Conservation (phyloP, 2,888 invertebrate species). For the Dynastes grantii region DNA sequence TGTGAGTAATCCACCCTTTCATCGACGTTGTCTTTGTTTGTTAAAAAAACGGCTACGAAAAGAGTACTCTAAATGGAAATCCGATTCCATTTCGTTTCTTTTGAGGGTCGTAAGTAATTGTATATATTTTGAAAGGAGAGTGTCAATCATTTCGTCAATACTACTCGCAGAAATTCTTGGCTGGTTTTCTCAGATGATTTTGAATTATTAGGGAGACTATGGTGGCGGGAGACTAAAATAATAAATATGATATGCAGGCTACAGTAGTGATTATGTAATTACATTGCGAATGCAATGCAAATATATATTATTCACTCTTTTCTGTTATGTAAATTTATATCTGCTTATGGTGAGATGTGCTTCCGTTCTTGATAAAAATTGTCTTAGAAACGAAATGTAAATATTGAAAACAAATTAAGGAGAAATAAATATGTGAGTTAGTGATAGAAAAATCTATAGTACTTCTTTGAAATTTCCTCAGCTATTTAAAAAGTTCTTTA, state of each 20-base stretch:
- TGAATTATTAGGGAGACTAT: not conserved
- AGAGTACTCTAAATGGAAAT: not conserved
- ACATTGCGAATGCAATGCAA: not conserved
- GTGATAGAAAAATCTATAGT: not conserved
- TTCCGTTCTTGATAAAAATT: constrained; percentile 52
- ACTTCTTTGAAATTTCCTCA: not conserved
- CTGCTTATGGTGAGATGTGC: constrained; percentile 65
- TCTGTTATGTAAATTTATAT: not conserved
- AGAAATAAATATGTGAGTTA: not conserved
- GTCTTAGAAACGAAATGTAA: constrained; percentile 11
- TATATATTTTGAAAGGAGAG: not conserved
- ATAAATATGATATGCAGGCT: not conserved
- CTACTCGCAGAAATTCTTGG: not conserved
- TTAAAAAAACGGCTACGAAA: not conserved
- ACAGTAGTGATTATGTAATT: not conserved
- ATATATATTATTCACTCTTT: not conserved
- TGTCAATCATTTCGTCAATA: not conserved
- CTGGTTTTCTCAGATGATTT: not conserved
- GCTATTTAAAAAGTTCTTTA: not conserved
- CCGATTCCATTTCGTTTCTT: not conserved
- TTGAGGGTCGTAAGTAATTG: not conserved
- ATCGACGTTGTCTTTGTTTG: not conserved
- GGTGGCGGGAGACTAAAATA: not conserved
- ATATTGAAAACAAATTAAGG: not conserved
- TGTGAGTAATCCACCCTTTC: not conserved